Percentiles rank a stretch among this genome's conserved stretches.
phyloP scores from a whole-genome alignment of 2,888 invertebrate genomes.

The Ennomos erosarius region DNA sequence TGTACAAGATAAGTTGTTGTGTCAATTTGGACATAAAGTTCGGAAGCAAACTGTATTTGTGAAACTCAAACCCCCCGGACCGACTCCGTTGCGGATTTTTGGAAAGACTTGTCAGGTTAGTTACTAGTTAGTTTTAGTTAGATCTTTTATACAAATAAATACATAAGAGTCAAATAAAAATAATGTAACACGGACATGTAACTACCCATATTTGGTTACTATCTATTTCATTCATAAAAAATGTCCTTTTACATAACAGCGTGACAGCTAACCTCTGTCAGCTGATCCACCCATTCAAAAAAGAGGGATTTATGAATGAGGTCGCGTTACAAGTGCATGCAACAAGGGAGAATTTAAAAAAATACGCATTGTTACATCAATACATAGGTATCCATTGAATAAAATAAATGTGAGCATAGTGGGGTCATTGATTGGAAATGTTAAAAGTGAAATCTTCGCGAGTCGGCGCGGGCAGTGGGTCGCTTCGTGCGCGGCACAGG shows the following conservation, averaged over 20 bases:
- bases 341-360: slow-evolving; percentile 14
- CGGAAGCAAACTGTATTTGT: slow-evolving; percentile 89
- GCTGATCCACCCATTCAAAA: slow-evolving; percentile 51
- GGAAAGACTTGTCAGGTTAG: slow-evolving; percentile 83
- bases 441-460: slow-evolving; percentile 80
- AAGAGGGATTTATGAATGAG: slow-evolving; percentile 41
- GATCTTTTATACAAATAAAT: slow-evolving; percentile 8
- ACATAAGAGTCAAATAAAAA: slow-evolving; percentile 1
- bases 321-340: slow-evolving; percentile 3
- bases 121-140: slow-evolving; percentile 25
- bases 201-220: slow-evolving; percentile 21
- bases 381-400: slow-evolving; percentile 26
- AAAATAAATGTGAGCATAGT: slow-evolving; percentile 41
- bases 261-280: slow-evolving; percentile 62
- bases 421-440: slow-evolving; percentile 61
- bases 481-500: slow-evolving; percentile 67
- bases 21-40: slow-evolving; percentile 90
- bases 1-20: slow-evolving; percentile 91
- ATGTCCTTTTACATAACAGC: slow-evolving; percentile 57
- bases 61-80: slow-evolving; percentile 88
- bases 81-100: slow-evolving; percentile 84
- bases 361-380: slow-evolving; percentile 16
- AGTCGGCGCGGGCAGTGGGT: slow-evolving; percentile 72
- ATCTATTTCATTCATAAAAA: slow-evolving; percentile 29
- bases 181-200: neutral